These are phyloP conservation scores for Metalampra italica DNA, from an alignment of 2,888 invertebrate species.

Conservation along the genomic window DNA sequence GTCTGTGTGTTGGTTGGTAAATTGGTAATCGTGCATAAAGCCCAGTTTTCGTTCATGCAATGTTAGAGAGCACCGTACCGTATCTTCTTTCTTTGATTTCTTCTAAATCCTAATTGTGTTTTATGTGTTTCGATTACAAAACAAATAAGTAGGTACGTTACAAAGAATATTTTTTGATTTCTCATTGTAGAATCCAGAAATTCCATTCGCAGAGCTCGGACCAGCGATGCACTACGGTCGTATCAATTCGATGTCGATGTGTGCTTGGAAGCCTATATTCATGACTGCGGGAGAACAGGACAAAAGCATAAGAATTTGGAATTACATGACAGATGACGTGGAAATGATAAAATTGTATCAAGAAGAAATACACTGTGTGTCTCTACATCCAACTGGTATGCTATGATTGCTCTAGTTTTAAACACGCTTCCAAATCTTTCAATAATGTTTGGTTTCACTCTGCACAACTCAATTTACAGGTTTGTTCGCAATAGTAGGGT, in stretches of 20 bases:
- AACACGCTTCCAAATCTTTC: too few relatives aligned
- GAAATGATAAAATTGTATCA: slow-evolving; percentile 89
- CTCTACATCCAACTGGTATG: slow-evolving; percentile 82
- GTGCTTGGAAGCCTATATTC: slow-evolving; percentile 93
- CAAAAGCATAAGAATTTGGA: slow-evolving; percentile 93
- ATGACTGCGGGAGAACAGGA: slow-evolving; percentile 90
- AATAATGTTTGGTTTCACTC: neutral
- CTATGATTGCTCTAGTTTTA: too few relatives aligned
- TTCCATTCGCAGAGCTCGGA: slow-evolving; percentile 83
- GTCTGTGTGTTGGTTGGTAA: too few relatives aligned
- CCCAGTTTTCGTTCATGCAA: too few relatives aligned
- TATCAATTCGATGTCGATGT: slow-evolving; percentile 89
- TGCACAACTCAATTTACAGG: slow-evolving; percentile 68
- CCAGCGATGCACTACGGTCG: slow-evolving; percentile 88
- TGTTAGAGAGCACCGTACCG: too few relatives aligned
- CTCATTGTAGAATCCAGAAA: slow-evolving; percentile 69
- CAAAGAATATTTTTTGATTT: too few relatives aligned
- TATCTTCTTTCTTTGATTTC: too few relatives aligned
- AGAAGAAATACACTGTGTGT: slow-evolving; percentile 88
- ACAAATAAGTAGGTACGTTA: too few relatives aligned
- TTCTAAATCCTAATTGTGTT: too few relatives aligned
- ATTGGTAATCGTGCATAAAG: too few relatives aligned
- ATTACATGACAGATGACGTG: slow-evolving; percentile 90
- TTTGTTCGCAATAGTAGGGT: slow-evolving; percentile 91
- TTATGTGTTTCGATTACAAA: too few relatives aligned